Evolutionary conservation across 2,888 invertebrate genomes (phyloP), one percentile per base, ranked within the genome.

Genomic region (Poecilus cupreus): DNA sequence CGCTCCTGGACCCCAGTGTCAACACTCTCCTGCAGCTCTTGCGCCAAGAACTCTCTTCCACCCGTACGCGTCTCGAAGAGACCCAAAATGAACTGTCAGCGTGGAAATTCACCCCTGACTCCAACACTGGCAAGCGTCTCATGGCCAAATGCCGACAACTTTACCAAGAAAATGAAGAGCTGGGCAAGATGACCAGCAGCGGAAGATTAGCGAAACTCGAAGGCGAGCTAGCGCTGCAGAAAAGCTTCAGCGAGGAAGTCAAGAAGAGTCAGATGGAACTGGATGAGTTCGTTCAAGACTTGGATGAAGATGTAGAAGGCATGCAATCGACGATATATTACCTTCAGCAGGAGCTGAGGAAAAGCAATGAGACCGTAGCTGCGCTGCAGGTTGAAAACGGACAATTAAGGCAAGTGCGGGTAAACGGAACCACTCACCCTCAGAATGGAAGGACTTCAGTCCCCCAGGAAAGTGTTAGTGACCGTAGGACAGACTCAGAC

Each of bases 91-190:
- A 99, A 91, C 91, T 99, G 60, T 96, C 97, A 80, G 98, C 99
- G 1, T 99, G 98, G 98, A 99, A 99, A 90, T 99, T 99, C 89
- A 98, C 98, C 11, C 98, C 98, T n/a, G 99, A 99, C 90, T 98
- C 98, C 83, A 98, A 98, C 91, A 98, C 98, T 64, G 99, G 99
- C 83, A 99, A 98, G 90, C 94, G 98, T 84, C 91, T 99, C 84
- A 98, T 99, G 98, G 98, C 98, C 8, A 98, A 98, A 89, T 99
- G 98, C 88, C 93, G 98, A 83, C 90, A 97, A 84, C 90, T 99
- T 64, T 96, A 98, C 88, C 97, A 98, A 89, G 98, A 99, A 89
- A 99, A 99, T 89, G 98, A 98, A 89, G 98, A 99, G 87, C 91
- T 99, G 18, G 98, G 98, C 10, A 96, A 97, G 87, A 96, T 97